Percentiles rank a stretch among this genome's conserved stretches.
Evolutionary conservation across 2,888 invertebrate genomes (phyloP).

Genomic region (Odontothrips loti): DNA sequence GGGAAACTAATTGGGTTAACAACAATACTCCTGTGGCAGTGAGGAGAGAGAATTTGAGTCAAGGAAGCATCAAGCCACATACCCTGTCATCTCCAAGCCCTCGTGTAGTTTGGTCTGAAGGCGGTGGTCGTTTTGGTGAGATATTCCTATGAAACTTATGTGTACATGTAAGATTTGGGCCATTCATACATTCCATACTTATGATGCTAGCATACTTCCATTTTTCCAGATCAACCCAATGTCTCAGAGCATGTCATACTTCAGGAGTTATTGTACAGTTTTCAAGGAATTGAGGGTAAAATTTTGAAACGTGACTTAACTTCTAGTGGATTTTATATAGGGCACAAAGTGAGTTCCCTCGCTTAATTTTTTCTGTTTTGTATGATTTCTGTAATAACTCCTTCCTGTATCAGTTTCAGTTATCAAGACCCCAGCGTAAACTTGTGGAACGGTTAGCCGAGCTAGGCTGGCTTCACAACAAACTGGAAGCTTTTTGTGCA

Average conservation of each 20-base stretch:
- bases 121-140: not conserved
- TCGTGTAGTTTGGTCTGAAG: not conserved
- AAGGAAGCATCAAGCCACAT: not conserved
- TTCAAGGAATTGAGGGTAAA: constrained; percentile 84
- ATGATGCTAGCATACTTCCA: not conserved
- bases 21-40: not conserved
- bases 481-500: constrained; percentile 74
- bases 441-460: constrained; percentile 74
- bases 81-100: not conserved
- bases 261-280: constrained; percentile 75
- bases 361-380: constrained; percentile 18
- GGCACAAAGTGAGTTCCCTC: constrained; percentile 30
- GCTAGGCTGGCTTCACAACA: constrained; percentile 79
- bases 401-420: constrained; percentile 38
- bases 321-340: constrained; percentile 29
- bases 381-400: not conserved
- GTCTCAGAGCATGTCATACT: constrained; percentile 55
- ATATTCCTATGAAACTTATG: not conserved
- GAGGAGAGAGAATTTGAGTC: not conserved
- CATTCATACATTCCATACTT: not conserved
- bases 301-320: constrained; percentile 60
- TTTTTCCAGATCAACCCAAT: constrained; percentile 32
- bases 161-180: not conserved
- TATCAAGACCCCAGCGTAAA: constrained; percentile 54
- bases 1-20: not conserved